phyloP scores from a whole-genome alignment of 1,140 invertebrate genomes.

The Drosophila sproati region DNA sequence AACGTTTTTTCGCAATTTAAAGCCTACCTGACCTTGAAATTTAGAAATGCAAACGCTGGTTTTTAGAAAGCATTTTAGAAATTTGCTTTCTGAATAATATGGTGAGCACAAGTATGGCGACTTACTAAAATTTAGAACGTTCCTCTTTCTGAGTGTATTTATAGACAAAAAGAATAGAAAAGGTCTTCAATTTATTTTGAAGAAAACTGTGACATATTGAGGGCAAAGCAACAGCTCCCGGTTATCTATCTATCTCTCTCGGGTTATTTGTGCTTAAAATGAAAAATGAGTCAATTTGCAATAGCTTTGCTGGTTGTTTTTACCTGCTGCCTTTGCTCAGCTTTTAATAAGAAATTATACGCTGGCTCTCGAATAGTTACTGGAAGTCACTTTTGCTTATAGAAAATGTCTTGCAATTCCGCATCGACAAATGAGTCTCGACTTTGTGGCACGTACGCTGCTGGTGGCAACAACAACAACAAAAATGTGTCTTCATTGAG shows the following conservation, averaged over 20 bases:
- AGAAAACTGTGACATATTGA: conserved; percentile 65
- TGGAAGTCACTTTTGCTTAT: conserved; percentile 64
- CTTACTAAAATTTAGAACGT: no score
- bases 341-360: conserved; percentile 73
- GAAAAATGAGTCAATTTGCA: conserved; percentile 78
- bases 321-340: conserved; percentile 20
- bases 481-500: conserved; percentile 20
- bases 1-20: no score
- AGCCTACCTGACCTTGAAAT: no score
- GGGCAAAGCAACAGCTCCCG: conserved; percentile 32
- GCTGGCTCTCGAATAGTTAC: conserved; percentile 51
- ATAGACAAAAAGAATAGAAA: not conserved
- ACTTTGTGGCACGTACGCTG: conserved; percentile 49
- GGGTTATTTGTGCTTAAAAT: conserved; percentile 43
- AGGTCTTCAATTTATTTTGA: conserved; percentile 28
- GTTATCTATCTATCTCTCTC: not conserved
- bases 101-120: no score
- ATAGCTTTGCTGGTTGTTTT: conserved; percentile 28
- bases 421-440: conserved; percentile 69
- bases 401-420: conserved; percentile 61
- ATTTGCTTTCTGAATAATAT: no score
- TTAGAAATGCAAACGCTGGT: no score
- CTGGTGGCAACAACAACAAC: conserved; percentile 10
- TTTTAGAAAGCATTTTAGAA: no score
- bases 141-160: not conserved